Evolutionary conservation across 1,140 invertebrate species (phyloP).

Genomic region (Ooceraea biroi): DNA sequence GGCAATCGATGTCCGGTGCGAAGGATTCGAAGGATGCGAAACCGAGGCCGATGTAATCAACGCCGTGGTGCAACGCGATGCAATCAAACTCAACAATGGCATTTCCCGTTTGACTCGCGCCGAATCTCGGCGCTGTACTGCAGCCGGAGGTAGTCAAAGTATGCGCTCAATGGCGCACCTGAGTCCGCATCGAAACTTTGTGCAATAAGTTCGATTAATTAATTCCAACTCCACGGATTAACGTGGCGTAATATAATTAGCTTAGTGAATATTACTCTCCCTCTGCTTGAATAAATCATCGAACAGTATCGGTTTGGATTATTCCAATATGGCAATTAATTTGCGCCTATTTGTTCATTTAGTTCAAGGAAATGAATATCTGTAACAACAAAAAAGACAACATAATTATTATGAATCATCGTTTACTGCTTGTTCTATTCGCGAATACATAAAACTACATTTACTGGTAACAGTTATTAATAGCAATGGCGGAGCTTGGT

Average conservation of each 20-base stretch:
- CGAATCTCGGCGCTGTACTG: conserved; percentile 22
- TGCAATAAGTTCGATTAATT: conserved; percentile 62
- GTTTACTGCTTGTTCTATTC: not conserved
- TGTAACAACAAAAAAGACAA: not conserved
- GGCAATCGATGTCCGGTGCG: conserved; percentile 11
- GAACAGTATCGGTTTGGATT: conserved; percentile 20
- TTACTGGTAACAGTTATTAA: too few relatives aligned
- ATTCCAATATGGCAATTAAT: conserved; percentile 40
- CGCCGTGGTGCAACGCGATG: conserved; percentile 34
- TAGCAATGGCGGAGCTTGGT: too few relatives aligned
- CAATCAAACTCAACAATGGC: conserved; percentile 51
- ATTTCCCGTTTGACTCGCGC: conserved; percentile 45
- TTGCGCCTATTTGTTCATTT: conserved; percentile 24
- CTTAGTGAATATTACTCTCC: conserved; percentile 35
- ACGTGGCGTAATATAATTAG: conserved; percentile 53
- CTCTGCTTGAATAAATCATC: conserved; percentile 41
- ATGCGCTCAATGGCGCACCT: conserved; percentile 56
- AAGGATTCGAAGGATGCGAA: conserved; percentile 48
- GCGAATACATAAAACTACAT: not conserved
- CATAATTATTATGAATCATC: conserved; percentile 16
- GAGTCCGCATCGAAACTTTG: conserved; percentile 43
- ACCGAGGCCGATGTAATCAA: conserved; percentile 32
- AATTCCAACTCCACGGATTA: conserved; percentile 51
- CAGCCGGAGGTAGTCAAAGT: conserved; percentile 47
- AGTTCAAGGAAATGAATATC: not conserved